These are phyloP conservation scores for Galbula dea DNA, from an alignment of 2,113 vertebrate species.

Conservation along the genomic window DNA sequence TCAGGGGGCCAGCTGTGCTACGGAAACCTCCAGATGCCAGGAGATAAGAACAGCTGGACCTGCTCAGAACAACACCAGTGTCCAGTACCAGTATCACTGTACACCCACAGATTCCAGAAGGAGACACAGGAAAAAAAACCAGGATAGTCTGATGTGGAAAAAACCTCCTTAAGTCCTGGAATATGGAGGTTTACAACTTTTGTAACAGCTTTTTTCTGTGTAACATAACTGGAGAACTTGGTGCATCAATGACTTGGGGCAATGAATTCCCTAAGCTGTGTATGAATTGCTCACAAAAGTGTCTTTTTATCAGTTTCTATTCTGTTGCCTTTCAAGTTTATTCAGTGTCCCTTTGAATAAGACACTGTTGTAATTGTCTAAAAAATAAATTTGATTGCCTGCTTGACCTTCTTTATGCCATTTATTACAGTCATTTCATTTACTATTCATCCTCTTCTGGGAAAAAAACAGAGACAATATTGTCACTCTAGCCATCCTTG, in stretches of 20 bases:
- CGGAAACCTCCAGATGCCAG: not conserved
- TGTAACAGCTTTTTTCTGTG: not conserved
- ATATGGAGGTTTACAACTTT: rapidly evolving
- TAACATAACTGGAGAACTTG: not conserved
- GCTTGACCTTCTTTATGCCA: slow-evolving; percentile 12
- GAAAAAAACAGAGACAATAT: not conserved
- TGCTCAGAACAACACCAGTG: not conserved
- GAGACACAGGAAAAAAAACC: not conserved
- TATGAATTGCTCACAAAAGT: slow-evolving; percentile 1
- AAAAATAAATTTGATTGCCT: slow-evolving; percentile 38
- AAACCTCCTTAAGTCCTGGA: not conserved
- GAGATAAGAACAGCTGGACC: not conserved
- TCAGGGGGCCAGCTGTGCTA: not conserved
- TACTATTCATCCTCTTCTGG: not conserved
- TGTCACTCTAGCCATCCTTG: not conserved
- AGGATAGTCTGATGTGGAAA: not conserved
- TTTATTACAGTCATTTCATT: slow-evolving; percentile 17
- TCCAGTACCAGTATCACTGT: rapidly evolving
- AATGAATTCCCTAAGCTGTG: not conserved
- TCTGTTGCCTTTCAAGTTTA: slow-evolving; percentile 51
- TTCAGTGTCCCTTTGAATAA: slow-evolving; percentile 40
- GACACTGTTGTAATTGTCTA: slow-evolving; percentile 35
- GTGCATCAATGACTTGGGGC: not conserved
- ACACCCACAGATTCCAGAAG: not conserved
- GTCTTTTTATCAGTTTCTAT: slow-evolving; percentile 36